Evolutionary conservation across 2,113 vertebrate species (phyloP).

Genomic region (Bubo bubo): DNA sequence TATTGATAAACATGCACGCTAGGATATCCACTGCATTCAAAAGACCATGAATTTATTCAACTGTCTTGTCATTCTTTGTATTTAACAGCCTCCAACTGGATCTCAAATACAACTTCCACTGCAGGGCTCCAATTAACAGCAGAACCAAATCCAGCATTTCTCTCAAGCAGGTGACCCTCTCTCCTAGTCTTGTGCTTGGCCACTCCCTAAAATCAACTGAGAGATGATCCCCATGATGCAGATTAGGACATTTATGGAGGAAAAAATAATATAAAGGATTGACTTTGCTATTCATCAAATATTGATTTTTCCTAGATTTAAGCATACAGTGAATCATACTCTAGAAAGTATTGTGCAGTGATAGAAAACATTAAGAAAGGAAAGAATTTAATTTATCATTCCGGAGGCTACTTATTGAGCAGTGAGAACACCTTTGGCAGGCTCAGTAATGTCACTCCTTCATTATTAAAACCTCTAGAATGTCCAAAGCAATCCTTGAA

Average conservation of each 20-base stretch:
- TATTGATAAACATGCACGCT: not conserved
- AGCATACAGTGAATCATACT: not conserved
- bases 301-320: not conserved
- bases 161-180: not conserved
- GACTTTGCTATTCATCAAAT: not conserved
- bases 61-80: not conserved
- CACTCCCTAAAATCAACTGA: not conserved
- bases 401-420: not conserved
- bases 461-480: not conserved
- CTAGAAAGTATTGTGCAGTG: not conserved
- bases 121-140: not conserved
- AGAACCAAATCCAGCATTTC: not conserved
- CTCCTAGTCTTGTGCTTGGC: not conserved
- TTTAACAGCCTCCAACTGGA: not conserved
- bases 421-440: not conserved
- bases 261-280: not conserved
- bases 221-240: not conserved
- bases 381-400: not conserved
- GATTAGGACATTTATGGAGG: not conserved
- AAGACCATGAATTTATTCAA: not conserved
- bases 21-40: not conserved
- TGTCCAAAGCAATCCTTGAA: not conserved
- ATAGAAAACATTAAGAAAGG: not conserved
- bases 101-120: not conserved
- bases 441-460: not conserved